Evolutionary conservation across 2,888 invertebrate species (phyloP).

Genomic region (Anodontia alba): DNA sequence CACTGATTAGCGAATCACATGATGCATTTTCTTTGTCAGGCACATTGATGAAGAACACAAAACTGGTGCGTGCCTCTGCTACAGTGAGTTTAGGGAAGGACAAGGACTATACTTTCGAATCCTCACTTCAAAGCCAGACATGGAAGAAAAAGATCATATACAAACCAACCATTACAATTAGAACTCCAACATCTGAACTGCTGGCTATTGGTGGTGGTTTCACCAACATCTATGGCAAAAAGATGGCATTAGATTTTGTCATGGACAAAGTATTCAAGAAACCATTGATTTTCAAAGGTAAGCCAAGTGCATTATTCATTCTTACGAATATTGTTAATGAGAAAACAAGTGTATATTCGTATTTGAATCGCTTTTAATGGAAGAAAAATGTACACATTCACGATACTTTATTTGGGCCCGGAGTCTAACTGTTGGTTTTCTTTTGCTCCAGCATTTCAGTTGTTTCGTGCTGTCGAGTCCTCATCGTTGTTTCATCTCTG

Average conservation of each 20-base stretch:
- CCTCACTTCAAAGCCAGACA: constrained; percentile 49
- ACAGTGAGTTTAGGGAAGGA: constrained; percentile 53
- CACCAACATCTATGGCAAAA: constrained; percentile 60
- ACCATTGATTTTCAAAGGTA: constrained; percentile 60
- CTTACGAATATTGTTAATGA: no score
- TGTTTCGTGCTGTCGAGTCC: no score
- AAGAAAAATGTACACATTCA: no score
- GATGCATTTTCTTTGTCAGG: no score
- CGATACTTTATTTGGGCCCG: no score
- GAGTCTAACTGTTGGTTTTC: no score
- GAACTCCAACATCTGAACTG: constrained; percentile 51
- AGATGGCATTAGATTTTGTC: constrained; percentile 54
- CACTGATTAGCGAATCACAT: no score
- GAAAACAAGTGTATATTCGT: no score
- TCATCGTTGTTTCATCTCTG: no score
- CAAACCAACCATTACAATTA: constrained; percentile 54
- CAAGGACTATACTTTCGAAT: constrained; percentile 55
- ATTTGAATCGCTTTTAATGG: no score
- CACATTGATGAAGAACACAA: constrained; percentile 50
- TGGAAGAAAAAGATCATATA: constrained; percentile 56
- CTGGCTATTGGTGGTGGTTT: constrained; percentile 60
- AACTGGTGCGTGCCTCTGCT: constrained; percentile 50
- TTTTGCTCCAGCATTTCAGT: no score
- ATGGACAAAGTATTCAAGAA: constrained; percentile 57
- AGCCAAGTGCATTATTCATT: no score